These are phyloP conservation scores for Neodiprion pinetum DNA, from an alignment of 1,140 invertebrate species.

Conservation along the genomic window DNA sequence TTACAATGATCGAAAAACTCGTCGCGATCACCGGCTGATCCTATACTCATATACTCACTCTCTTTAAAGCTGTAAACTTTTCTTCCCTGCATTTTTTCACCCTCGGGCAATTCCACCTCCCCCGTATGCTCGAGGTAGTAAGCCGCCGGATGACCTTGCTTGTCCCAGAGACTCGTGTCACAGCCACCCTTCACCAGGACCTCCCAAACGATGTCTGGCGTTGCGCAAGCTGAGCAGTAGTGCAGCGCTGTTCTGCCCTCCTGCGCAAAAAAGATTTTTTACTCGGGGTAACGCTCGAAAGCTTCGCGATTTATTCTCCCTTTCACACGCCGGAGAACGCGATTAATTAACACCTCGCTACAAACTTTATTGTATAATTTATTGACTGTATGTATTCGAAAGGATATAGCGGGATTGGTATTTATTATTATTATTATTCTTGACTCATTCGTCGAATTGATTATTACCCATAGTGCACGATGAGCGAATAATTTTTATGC, in stretches of 20 bases:
- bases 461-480: too few species aligned
- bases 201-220: conserved; percentile 70
- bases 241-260: conserved; percentile 82
- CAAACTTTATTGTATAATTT: too few species aligned
- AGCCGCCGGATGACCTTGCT: conserved; percentile 70
- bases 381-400: not conserved
- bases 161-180: conserved; percentile 71
- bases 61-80: conserved; percentile 51
- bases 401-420: too few species aligned
- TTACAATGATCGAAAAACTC: too few species aligned
- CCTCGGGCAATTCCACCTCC: conserved; percentile 67
- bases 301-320: not conserved
- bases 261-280: conserved; percentile 48
- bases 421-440: too few species aligned
- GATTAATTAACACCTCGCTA: conserved; percentile 4
- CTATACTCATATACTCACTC: conserved; percentile 55
- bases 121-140: conserved; percentile 72
- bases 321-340: not conserved
- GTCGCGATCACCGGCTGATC: too few species aligned
- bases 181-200: conserved; percentile 72
- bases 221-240: conserved; percentile 75
- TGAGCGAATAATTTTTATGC: too few species aligned
- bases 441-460: too few species aligned
- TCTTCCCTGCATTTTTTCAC: conserved; percentile 53
- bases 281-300: not conserved